These are phyloP conservation scores for Stenolophus ochropezus DNA, from an alignment of 2,888 invertebrate species.

Conservation along the genomic window DNA sequence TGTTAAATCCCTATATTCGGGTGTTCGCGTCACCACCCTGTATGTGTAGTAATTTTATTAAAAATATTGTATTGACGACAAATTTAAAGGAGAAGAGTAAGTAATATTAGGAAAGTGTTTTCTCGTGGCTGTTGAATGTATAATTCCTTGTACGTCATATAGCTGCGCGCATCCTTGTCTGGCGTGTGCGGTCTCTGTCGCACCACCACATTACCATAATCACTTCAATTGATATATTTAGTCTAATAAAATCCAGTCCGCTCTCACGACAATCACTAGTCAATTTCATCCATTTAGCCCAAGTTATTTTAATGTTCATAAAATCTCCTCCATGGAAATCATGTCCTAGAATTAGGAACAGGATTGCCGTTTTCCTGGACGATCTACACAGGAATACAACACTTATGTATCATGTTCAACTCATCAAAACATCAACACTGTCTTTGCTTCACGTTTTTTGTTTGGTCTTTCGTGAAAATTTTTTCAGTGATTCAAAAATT, in stretches of 20 bases:
- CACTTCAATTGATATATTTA: conserved; percentile 60
- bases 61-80: background rate
- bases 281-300: conserved; percentile 59
- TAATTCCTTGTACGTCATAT: conserved; percentile 24
- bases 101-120: too few relatives aligned
- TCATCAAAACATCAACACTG: too few relatives aligned
- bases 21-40: too few relatives aligned
- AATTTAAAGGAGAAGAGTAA: too few relatives aligned
- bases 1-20: too few relatives aligned
- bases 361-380: conserved; percentile 24
- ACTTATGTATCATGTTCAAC: too few relatives aligned
- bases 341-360: background rate
- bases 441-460: too few relatives aligned
- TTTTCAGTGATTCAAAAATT: background rate
- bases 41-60: background rate
- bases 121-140: background rate
- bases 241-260: conserved; percentile 58
- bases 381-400: background rate
- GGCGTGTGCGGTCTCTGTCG: background rate
- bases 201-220: conserved; percentile 56
- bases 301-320: conserved; percentile 59
- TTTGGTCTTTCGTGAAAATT: background rate
- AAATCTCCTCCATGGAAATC: conserved; percentile 58
- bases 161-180: background rate
- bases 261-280: conserved; percentile 58